Base-by-base conservation (phyloP, 2,888 invertebrate species). In the Galeopsomyia nigrocyanea region DNA sequence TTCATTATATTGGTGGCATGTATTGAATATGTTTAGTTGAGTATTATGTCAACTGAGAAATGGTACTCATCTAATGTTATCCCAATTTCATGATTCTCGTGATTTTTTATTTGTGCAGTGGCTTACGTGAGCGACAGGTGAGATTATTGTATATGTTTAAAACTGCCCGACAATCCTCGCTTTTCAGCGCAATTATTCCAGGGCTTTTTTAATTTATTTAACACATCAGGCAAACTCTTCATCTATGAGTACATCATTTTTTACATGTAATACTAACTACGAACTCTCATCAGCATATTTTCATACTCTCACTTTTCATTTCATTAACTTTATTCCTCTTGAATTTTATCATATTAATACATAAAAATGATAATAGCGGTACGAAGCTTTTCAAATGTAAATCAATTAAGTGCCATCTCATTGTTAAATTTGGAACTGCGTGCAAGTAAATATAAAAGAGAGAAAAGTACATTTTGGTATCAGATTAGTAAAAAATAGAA, bases 51-150 rank as follows among this genome's bases (percentile, higher is more conserved):
- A 9, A 39, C 39, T 39, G 39, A 39, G 13, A 39, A 39, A 9
- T 16, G 17, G 53, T 60, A 60, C 22, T 16, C 19, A 21, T 67
- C 49, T 26, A 50, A 62, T 56, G 39, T 39, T 39, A 56, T 21
- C 39, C 57, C 50, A 50, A 63, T 74, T 50, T 76, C 73, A 17
- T 65, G 65, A 61, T 75, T 75, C 55, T 75, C 61, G 61, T 75
- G 70, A 50, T 78, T 74, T 76, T 75, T 70, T 13, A 73, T 71
- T 78, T 73, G 55, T 46, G 62, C 75, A 78, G 71, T 72, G 74
- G 68, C 77, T 61, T 71, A 73, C 68, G 75, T 72, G 71, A 76
- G 46, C 22, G 73, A 75, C 78, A 78, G 78, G 78, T 78, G 78
- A 78, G 77, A 77, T 66, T 71, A 74, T 63, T 71, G 53, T 39